Percentiles rank a stretch among this genome's conserved stretches.
phyloP scores from a whole-genome alignment of 1,140 invertebrate genomes.

The Trichonephila clavata region DNA sequence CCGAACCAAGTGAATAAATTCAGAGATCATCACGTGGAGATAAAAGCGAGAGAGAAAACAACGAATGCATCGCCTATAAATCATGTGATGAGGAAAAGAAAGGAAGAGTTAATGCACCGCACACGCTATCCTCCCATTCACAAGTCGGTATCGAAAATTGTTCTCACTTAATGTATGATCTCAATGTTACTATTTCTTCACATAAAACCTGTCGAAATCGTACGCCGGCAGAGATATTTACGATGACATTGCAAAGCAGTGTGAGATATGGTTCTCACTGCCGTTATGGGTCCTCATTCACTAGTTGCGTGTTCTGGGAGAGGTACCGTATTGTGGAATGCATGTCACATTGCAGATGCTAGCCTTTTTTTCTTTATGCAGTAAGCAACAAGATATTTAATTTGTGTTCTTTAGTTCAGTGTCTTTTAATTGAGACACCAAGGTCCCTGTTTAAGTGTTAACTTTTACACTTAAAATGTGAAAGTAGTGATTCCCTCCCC shows the following conservation, averaged over 20 bases:
- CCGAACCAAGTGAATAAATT: neutral
- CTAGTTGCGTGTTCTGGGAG: neutral
- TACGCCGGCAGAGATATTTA: neutral
- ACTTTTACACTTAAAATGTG: too few species aligned
- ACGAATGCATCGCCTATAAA: neutral
- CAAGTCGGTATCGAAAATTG: conserved; percentile 6
- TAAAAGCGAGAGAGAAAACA: neutral
- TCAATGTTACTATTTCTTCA: conserved; percentile 13
- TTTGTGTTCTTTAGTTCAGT: too few species aligned
- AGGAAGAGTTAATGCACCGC: neutral
- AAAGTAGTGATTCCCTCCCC: too few species aligned
- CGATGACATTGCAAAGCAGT: neutral
- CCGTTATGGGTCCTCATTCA: neutral
- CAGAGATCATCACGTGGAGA: neutral
- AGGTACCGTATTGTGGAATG: neutral
- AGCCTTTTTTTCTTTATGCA: too few species aligned
- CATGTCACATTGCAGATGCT: too few species aligned
- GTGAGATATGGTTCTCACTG: neutral
- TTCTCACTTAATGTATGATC: neutral
- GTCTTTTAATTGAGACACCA: too few species aligned
- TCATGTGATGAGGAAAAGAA: conserved; percentile 3
- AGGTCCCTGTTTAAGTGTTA: too few species aligned
- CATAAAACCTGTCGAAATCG: conserved; percentile 47
- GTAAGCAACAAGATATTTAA: too few species aligned
- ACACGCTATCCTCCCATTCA: conserved; percentile 40